phyloP scores from a whole-genome alignment of 2,797 vertebrate genomes.

The Pygocentrus nattereri region DNA sequence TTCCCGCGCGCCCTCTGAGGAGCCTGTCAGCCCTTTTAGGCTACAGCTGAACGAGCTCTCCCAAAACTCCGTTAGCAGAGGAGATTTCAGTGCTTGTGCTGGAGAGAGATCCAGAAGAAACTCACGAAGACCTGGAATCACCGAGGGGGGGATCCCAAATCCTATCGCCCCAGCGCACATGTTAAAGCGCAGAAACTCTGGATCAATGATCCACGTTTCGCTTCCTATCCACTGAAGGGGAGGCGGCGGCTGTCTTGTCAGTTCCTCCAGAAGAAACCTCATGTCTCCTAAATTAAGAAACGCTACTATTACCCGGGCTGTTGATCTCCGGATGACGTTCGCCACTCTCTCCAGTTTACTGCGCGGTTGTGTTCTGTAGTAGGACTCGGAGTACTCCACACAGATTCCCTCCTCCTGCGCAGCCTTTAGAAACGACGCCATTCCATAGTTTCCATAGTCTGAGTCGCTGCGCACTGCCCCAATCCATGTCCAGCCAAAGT shows the following conservation, averaged over 20 bases:
- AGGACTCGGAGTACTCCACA: slow-evolving; percentile 2
- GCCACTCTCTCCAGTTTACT: slow-evolving; percentile 9
- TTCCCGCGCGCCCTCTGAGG: neutral
- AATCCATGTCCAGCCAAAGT: slow-evolving; percentile 22
- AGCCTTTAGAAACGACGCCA: neutral
- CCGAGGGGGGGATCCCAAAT: slow-evolving; percentile 45
- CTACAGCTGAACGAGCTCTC: neutral
- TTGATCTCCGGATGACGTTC: slow-evolving; percentile 8
- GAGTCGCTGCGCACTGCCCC: slow-evolving; percentile 6
- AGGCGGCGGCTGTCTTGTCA: neutral
- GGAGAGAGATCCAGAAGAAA: neutral
- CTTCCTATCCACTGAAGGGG: neutral
- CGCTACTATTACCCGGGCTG: neutral
- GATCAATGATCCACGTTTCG: neutral
- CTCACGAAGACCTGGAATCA: neutral
- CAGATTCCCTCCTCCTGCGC: slow-evolving; percentile 13
- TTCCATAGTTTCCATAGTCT: slow-evolving; percentile 3
- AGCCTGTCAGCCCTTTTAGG: neutral
- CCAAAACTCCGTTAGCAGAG: neutral
- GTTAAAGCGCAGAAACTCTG: neutral
- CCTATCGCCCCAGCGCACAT: slow-evolving; percentile 13
- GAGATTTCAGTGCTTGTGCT: neutral
- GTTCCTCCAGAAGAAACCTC: neutral
- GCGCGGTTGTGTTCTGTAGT: neutral
- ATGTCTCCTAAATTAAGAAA: neutral